Base-by-base conservation (phyloP, 2,888 invertebrate genomes). In the Standfussiana lucernea region DNA sequence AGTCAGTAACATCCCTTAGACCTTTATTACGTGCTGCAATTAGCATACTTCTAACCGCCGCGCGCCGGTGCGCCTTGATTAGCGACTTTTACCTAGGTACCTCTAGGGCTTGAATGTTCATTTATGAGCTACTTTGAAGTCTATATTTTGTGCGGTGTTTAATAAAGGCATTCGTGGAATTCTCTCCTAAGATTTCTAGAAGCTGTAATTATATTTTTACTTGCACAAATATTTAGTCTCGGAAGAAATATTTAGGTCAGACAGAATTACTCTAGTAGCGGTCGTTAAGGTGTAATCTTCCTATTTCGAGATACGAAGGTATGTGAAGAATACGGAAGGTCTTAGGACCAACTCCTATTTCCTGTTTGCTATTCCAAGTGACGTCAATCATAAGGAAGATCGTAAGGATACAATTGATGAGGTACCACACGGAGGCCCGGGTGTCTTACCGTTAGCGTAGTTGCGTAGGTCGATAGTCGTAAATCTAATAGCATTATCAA, bases 11-110 rank as follows among this genome's bases (percentile, higher is more conserved):
- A 28, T 65, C 61, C 86, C 56, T 85, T 75, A 84, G 65, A 72
- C 40, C 79, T 86, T 69, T 79, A 84, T 75, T 83, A 83, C 62
- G 66, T 45, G 18, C 40, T 53, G 69, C 86, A 85, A 76, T 85
- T 87, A 85, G 67, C 79, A 77, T 77, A 82, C 64, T 87, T 87
- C 75, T 79, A 72, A 72, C 72, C 35, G 53, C 61, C 47, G 40
- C 28, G 69, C 35, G 53, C 61, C 47, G 40, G 35, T 87, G 70
- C 32, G 35, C 69, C 69, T 84, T 77, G 66, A 86, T 76, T 86
- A 80, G 67, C 65, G 47, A 69, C 72, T 83, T 87, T 83, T 80
- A 83, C 75, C 45, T 70, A n/a, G n/a, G n/a, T n/a, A 66, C 65
- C 61, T 70, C 37, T 69, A 72, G 53, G 73, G 69, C 67, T 74